A percentile compares a stretch with the other conserved stretches of the same genome.
Conservation (phyloP, 23 tunicate species). For the Styela clava region DNA sequence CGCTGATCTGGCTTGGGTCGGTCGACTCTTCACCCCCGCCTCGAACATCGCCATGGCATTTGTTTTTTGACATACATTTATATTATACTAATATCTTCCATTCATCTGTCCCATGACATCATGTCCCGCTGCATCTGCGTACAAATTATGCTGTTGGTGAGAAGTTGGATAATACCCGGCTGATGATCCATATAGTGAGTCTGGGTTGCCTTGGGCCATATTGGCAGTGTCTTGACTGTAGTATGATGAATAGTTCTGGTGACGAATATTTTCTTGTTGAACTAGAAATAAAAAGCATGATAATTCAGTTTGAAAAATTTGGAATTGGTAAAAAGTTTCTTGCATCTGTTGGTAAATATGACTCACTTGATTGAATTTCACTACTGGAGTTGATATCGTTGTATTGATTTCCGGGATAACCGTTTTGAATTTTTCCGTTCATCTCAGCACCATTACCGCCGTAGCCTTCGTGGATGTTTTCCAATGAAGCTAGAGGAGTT, state of each 20-base stretch:
- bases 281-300: background rate
- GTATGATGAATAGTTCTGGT: background rate
- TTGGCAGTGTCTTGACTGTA: background rate
- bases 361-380: background rate
- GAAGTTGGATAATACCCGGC: background rate
- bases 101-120: background rate
- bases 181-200: background rate
- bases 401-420: background rate
- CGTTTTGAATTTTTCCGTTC: no score
- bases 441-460: background rate
- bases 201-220: background rate
- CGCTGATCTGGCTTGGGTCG: no score
- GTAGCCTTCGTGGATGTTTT: background rate
- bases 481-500: background rate
- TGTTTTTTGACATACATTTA: no score
- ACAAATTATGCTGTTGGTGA: no score
- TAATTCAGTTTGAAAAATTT: background rate
- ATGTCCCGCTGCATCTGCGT: background rate
- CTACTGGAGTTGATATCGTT: background rate
- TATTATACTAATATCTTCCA: background rate
- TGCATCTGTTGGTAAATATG: background rate
- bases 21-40: no score
- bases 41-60: no score
- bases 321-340: no score
- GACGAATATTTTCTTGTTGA: background rate